phyloP scores from a whole-genome alignment of 1,140 invertebrate genomes.

The Trigoniulus corallinus region DNA sequence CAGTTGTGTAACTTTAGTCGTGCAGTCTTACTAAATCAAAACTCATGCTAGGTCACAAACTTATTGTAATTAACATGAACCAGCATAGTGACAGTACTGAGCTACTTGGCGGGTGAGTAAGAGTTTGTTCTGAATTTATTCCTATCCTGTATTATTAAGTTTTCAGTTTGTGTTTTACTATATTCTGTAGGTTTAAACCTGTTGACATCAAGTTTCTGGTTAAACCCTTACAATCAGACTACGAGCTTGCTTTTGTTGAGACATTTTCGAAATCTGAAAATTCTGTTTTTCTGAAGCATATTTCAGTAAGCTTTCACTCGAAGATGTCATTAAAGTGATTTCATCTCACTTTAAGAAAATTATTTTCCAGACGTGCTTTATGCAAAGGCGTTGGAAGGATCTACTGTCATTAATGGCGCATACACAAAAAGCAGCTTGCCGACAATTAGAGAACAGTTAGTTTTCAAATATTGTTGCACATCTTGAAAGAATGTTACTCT shows the following conservation, averaged over 20 bases:
- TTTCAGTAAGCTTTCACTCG: slow-evolving; percentile 33
- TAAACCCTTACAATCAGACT: slow-evolving; percentile 62
- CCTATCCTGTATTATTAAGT: not conserved
- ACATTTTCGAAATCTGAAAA: slow-evolving; percentile 71
- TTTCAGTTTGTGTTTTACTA: slow-evolving; percentile 10
- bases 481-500: not conserved
- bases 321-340: slow-evolving; percentile 11
- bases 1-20: not conserved
- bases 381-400: slow-evolving; percentile 48
- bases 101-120: slow-evolving; percentile 65
- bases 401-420: slow-evolving; percentile 59
- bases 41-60: slow-evolving; percentile 42
- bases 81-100: slow-evolving; percentile 95
- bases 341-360: slow-evolving; percentile 7
- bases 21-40: slow-evolving; percentile 5
- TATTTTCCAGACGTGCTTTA: slow-evolving; percentile 39
- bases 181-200: slow-evolving; percentile 60
- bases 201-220: slow-evolving; percentile 76
- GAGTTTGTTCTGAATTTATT: slow-evolving; percentile 7
- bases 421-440: slow-evolving; percentile 47
- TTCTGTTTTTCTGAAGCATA: slow-evolving; percentile 59
- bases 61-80: slow-evolving; percentile 98
- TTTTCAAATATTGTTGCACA: not conserved
- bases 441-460: slow-evolving; percentile 17
- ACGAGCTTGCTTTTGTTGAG: slow-evolving; percentile 59